These are phyloP conservation scores for Synergus umbraculus DNA, from an alignment of 2,888 invertebrate species.

Conservation along the genomic window DNA sequence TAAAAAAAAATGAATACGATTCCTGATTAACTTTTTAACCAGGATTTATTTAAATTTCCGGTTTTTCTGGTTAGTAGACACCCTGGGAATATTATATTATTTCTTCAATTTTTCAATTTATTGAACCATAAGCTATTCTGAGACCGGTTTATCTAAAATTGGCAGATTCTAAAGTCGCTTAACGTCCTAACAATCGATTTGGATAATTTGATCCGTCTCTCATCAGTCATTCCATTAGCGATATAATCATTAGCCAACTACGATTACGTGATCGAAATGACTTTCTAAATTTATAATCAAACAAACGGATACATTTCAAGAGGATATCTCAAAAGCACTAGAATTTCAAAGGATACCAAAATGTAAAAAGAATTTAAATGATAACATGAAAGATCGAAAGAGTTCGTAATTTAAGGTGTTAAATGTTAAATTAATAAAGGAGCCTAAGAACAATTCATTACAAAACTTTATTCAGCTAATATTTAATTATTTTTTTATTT, in stretches of 20 bases:
- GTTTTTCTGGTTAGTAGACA: too few relatives aligned
- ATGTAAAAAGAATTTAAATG: background rate
- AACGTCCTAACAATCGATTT: constrained; percentile 22
- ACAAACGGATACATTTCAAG: background rate
- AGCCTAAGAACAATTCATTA: background rate
- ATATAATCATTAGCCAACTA: constrained; percentile 22
- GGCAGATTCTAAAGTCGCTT: background rate
- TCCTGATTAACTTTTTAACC: too few relatives aligned
- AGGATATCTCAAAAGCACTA: background rate
- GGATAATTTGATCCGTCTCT: constrained; percentile 38
- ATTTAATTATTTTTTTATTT: background rate
- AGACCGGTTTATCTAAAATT: background rate
- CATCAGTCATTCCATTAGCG: constrained; percentile 36
- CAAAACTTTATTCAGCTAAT: constrained; percentile 33
- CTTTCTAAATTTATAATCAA: constrained; percentile 18
- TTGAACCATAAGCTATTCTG: background rate
- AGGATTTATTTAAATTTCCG: too few relatives aligned
- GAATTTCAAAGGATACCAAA: background rate
- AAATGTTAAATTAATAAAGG: background rate
- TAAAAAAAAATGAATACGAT: too few relatives aligned
- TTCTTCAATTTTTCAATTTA: background rate
- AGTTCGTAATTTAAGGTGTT: background rate
- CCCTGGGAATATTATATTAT: too few relatives aligned
- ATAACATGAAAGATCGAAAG: background rate
- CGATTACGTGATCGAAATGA: constrained; percentile 15